Evolutionary conservation across 1,140 invertebrate genomes (phyloP), one percentile per base, ranked within the genome.

Genomic region (Calephelis nemesis): DNA sequence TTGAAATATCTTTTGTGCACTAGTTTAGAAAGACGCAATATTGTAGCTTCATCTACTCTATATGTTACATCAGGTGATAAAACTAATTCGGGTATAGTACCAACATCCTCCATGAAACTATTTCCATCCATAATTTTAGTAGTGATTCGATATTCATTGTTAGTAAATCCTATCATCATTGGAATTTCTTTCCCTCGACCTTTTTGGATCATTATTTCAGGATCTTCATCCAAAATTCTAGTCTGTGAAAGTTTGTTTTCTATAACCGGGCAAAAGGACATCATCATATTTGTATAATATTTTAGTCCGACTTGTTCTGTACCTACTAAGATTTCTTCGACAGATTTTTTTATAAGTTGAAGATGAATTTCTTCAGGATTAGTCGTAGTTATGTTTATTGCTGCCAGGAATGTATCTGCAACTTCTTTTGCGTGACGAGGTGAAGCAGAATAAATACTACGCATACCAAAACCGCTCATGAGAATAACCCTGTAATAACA

Each of bases 381-480:
- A 0, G 72, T 77, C 0, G 75, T 47, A 47, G 73, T 80, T 54
- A 86, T 78, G 60, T 72, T 76, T 30, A 86, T 60, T 0, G 58
- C 45, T 0, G 42, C 40, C 3, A 88, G 70, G n/a, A 85, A 75
- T 8, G 70, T n/a, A 1, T 72, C 73, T 39, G 63, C 67, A 1
- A 77, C 69, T 10, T 58, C 63, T 47, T 77, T 71, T 7, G 84
- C 82, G 66, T 74, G 82, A 0, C 12, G 39, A 7, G 86, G 84
- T 0, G 80, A 77, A 0, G 72, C 47, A 11, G 77, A 80, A 70
- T 69, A 83, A 67, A 83, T 85, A 5, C 65, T 47, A 0, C 74
- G 70, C 4, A 73, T 60, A 0, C 73, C 82, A 15, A 73, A 76
- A 5, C 84, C 86, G 62, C 86, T 88, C 82, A 88, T 84, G 47